Conservation (phyloP, 1,140 invertebrate genomes). For the Pachypeltis micranthus region DNA sequence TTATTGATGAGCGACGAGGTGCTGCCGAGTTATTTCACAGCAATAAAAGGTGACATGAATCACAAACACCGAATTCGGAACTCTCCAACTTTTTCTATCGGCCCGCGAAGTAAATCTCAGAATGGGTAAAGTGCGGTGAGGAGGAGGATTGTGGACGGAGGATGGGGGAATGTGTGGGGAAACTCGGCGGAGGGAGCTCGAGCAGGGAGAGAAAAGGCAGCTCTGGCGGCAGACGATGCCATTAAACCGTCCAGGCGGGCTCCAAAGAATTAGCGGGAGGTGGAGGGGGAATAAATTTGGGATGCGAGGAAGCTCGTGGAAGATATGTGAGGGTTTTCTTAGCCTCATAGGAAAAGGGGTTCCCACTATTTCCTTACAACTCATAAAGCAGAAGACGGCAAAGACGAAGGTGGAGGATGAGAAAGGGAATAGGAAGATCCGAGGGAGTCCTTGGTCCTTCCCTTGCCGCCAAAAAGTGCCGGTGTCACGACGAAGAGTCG, state of each 20-base stretch:
- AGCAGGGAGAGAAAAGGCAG: too few species aligned
- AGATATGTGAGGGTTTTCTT: neutral
- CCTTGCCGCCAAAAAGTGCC: too few species aligned
- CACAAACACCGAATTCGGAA: neutral
- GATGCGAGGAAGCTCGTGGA: neutral
- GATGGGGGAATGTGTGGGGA: neutral
- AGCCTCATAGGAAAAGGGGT: neutral
- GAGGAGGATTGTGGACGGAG: neutral
- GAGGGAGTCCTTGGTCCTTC: too few species aligned
- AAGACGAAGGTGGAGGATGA: too few species aligned
- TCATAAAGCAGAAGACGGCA: conserved; percentile 15
- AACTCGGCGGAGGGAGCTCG: neutral
- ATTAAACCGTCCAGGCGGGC: neutral
- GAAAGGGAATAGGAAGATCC: too few species aligned
- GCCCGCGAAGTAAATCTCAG: neutral
- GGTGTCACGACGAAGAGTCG: too few species aligned
- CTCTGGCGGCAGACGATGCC: neutral
- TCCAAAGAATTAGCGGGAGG: neutral
- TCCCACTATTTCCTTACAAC: conserved; percentile 15
- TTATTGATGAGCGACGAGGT: too few species aligned
- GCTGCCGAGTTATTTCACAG: too few species aligned
- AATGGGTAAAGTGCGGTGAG: neutral
- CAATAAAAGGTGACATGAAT: neutral
- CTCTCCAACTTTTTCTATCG: neutral
- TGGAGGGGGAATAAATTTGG: conserved; percentile 1